phyloP scores from a whole-genome alignment of 2,888 invertebrate genomes.

The Ectropis crepuscularia region DNA sequence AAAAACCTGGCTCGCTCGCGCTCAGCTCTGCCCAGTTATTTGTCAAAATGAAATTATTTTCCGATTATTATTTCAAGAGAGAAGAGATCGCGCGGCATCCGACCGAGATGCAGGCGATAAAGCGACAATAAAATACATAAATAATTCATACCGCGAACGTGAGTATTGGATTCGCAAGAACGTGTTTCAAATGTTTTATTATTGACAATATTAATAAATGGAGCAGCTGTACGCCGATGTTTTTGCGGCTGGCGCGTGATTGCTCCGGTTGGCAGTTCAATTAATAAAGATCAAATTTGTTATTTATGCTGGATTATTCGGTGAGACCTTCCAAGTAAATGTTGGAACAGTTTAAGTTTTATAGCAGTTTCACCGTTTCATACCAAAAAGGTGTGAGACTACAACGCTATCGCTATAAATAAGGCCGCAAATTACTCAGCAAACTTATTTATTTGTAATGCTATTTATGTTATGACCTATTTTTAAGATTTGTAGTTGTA shows the following conservation, averaged over 20 bases:
- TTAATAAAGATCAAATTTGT: constrained; percentile 75
- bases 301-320: constrained; percentile 49
- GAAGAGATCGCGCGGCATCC: constrained; percentile 61
- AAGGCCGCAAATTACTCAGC: too few species aligned
- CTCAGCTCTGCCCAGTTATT: constrained; percentile 73
- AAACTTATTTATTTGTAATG: too few species aligned
- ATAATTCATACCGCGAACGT: constrained; percentile 77
- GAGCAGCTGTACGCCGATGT: constrained; percentile 72
- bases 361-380: too few species aligned
- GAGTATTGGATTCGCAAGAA: constrained; percentile 82
- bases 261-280: constrained; percentile 67
- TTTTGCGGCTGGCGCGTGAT: constrained; percentile 59
- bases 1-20: constrained; percentile 64
- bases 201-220: constrained; percentile 77
- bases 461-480: too few species aligned
- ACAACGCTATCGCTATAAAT: too few species aligned
- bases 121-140: constrained; percentile 82
- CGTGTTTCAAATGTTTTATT: constrained; percentile 84
- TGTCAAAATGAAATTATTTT: constrained; percentile 82
- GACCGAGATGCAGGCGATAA: constrained; percentile 77
- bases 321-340: constrained; percentile 14
- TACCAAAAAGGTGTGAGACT: too few species aligned
- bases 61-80: constrained; percentile 75
- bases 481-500: too few species aligned
- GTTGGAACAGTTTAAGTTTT: constrained; percentile 13